phyloP scores from a whole-genome alignment of 2,888 invertebrate species.

The Odontocerum albicorne region DNA sequence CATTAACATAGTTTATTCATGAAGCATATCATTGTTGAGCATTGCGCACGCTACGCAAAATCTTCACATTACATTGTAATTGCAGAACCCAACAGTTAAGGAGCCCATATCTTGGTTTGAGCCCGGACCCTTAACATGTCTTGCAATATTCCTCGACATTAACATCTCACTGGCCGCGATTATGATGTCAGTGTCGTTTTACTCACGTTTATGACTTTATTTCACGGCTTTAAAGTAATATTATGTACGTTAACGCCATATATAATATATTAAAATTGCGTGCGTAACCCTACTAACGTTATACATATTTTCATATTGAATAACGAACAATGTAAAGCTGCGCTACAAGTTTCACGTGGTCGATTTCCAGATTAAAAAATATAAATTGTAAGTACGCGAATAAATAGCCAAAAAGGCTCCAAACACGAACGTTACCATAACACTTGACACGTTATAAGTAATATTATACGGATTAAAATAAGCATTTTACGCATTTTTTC shows the following conservation, averaged over 20 bases:
- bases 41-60: slow-evolving; percentile 3
- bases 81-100: slow-evolving; percentile 1
- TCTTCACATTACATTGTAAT: slow-evolving; percentile 11
- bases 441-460: neutral
- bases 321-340: slow-evolving; percentile 8
- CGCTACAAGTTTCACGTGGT: slow-evolving; percentile 13
- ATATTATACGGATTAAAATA: too few species aligned
- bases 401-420: slow-evolving; percentile 3
- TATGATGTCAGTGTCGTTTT: slow-evolving; percentile 27
- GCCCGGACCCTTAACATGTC: too few species aligned
- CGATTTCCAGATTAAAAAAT: neutral
- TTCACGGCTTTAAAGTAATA: slow-evolving; percentile 15
- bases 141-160: slow-evolving; percentile 9
- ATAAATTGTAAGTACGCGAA: slow-evolving; percentile 16
- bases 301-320: slow-evolving; percentile 9
- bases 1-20: neutral
- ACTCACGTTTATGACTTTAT: slow-evolving; percentile 31
- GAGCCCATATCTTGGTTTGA: slow-evolving; percentile 4
- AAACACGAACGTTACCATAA: slow-evolving; percentile 1
- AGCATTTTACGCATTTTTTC: too few species aligned
- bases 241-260: slow-evolving; percentile 7
- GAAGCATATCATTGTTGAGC: neutral
- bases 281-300: slow-evolving; percentile 24
- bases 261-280: slow-evolving; percentile 30
- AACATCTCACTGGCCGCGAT: slow-evolving; percentile 18